Percentiles rank a stretch among this genome's conserved stretches.
These are phyloP conservation scores for Campoplex capitator DNA, from an alignment of 2,888 invertebrate species.

Conservation along the genomic window DNA sequence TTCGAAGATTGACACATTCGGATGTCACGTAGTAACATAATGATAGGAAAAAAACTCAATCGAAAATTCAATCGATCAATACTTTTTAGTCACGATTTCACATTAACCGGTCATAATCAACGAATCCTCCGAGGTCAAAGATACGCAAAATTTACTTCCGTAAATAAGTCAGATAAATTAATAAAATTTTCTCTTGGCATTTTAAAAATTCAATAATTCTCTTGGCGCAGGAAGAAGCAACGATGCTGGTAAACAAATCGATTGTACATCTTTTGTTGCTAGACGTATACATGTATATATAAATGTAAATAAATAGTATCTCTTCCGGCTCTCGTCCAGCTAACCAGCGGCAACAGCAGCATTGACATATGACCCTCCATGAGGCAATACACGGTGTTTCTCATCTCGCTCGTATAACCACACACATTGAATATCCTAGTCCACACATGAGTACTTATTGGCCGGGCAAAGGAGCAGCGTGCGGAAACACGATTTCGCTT, in stretches of 20 bases:
- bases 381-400: constrained; percentile 37
- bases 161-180: constrained; percentile 29
- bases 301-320: constrained; percentile 23
- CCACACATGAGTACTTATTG: constrained; percentile 42
- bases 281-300: constrained; percentile 4
- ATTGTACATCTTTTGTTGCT: constrained; percentile 19
- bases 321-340: constrained; percentile 50
- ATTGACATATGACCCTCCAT: constrained; percentile 66
- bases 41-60: neutral
- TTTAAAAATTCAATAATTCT: neutral
- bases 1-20: neutral
- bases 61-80: neutral
- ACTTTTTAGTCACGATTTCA: neutral
- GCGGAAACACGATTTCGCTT: constrained; percentile 73
- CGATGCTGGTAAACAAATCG: constrained; percentile 25
- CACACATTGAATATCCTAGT: constrained; percentile 43
- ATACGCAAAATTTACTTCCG: neutral
- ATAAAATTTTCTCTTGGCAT: neutral
- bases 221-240: constrained; percentile 2
- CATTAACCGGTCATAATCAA: neutral
- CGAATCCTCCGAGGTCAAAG: neutral
- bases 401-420: constrained; percentile 45
- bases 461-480: constrained; percentile 47
- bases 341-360: constrained; percentile 40
- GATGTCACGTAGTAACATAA: neutral